phyloP scores from a whole-genome alignment of 2,113 vertebrate genomes.

The Bolborhynchus lineola region DNA sequence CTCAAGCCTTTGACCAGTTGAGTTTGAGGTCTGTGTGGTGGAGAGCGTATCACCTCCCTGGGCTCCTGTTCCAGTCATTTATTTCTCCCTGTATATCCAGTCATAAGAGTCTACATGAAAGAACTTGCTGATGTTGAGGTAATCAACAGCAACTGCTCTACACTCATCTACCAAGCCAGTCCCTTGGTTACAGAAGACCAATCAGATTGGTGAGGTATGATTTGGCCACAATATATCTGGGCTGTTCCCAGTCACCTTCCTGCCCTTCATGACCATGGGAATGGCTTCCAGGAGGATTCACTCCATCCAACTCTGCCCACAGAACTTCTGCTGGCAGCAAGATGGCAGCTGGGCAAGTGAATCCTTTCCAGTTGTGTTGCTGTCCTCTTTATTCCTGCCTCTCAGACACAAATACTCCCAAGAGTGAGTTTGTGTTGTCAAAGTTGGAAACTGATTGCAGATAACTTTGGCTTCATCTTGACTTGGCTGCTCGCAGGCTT shows the following conservation, averaged over 20 bases:
- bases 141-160: background rate
- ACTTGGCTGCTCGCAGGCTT: background rate
- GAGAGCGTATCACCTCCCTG: background rate
- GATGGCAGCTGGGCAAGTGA: background rate
- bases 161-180: background rate
- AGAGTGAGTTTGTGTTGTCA: background rate
- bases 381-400: background rate
- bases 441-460: background rate
- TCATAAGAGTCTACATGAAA: background rate
- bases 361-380: background rate
- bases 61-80: background rate
- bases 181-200: background rate
- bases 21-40: background rate
- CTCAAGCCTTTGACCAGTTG: background rate
- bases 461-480: background rate
- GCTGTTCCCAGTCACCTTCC: background rate
- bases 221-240: background rate
- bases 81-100: background rate
- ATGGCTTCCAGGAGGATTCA: background rate
- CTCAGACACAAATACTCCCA: background rate
- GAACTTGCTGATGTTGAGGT: background rate
- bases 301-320: background rate
- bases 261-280: background rate
- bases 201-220: accelerated
- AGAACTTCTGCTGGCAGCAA: background rate